Conservation (phyloP, 2,113 vertebrate species). For the Sminthopsis crassicaudata region DNA sequence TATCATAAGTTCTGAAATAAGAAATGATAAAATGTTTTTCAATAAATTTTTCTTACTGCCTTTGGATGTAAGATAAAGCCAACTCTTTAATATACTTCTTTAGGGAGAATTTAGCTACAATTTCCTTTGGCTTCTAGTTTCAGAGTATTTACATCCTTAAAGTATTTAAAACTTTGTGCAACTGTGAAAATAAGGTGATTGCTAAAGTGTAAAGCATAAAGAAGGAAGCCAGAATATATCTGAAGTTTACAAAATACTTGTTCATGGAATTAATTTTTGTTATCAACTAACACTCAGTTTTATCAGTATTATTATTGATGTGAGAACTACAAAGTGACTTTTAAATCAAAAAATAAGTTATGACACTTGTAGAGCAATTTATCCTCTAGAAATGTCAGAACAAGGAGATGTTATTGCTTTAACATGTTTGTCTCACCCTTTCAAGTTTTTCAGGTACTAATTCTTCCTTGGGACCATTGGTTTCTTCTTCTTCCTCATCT, state of each 20-base stretch:
- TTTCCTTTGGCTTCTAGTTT: neutral
- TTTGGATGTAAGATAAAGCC: neutral
- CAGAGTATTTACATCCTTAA: neutral
- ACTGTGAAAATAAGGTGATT: neutral
- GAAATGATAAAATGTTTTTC: neutral
- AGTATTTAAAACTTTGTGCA: constrained; percentile 24
- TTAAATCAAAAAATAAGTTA: constrained; percentile 26
- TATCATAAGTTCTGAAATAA: neutral
- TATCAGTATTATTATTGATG: neutral
- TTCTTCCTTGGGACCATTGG: constrained; percentile 86
- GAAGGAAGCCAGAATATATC: neutral
- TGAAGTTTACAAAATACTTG: constrained; percentile 19
- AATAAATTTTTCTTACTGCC: neutral
- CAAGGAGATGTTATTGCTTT: neutral
- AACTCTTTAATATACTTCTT: neutral
- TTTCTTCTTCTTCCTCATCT: constrained; percentile 88
- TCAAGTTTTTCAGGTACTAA: constrained; percentile 88
- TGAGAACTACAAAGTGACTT: constrained; percentile 18
- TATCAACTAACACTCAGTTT: neutral
- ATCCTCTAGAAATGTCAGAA: neutral
- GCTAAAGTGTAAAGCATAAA: constrained; percentile 5
- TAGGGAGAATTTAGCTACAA: neutral
- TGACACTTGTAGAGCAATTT: neutral
- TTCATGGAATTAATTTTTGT: constrained; percentile 18
- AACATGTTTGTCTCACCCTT: constrained; percentile 80